These are phyloP conservation scores for Onychostoma macrolepis DNA, from an alignment of 2,113 vertebrate species.

Conservation along the genomic window DNA sequence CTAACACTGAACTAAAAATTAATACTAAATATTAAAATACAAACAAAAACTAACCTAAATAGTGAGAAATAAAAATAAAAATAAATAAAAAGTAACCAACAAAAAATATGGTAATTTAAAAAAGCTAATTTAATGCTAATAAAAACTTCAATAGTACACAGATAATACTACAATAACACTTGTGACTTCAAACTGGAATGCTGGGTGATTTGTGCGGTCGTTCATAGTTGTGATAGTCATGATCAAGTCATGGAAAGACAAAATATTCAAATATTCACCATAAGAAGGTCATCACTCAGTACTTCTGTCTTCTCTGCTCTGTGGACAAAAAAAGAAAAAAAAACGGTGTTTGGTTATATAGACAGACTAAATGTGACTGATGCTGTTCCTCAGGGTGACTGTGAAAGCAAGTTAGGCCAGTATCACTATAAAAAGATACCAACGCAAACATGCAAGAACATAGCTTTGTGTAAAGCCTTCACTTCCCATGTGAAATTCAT, in stretches of 20 bases:
- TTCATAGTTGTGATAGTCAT: neutral
- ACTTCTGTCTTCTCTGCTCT: slow-evolving; percentile 98
- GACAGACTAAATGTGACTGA: neutral
- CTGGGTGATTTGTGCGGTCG: neutral
- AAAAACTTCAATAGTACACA: neutral
- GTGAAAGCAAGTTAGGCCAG: slow-evolving; percentile 16
- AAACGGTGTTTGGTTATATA: slow-evolving; percentile 14
- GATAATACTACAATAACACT: neutral
- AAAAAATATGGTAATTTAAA: neutral
- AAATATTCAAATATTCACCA: slow-evolving; percentile 78
- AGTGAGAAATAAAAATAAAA: neutral
- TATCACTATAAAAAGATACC: neutral
- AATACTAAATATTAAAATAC: neutral
- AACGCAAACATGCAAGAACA: neutral
- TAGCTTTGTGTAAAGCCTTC: neutral
- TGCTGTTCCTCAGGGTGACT: neutral
- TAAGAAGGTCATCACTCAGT: slow-evolving; percentile 92
- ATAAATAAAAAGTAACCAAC: neutral
- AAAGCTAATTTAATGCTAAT: neutral
- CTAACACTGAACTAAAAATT: neutral
- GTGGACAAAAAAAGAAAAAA: slow-evolving; percentile 41
- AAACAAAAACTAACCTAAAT: neutral
- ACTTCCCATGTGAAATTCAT: neutral
- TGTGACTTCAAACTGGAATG: neutral
- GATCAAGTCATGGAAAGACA: neutral